Base-by-base conservation (phyloP, 2,888 invertebrate genomes). In the Drosophila bunnanda region DNA sequence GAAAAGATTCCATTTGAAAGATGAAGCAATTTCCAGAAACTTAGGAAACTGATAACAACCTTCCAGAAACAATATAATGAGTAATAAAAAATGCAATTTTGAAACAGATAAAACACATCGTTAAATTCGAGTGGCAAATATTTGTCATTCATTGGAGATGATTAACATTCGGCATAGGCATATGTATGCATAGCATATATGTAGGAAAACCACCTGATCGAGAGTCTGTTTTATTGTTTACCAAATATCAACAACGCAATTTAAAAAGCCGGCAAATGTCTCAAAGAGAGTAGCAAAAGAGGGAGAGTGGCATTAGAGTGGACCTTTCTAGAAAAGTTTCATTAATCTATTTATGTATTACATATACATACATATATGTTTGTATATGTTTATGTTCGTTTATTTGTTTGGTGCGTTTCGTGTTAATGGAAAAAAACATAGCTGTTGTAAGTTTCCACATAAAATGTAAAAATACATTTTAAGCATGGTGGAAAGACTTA, bases 241-340 rank as follows among this genome's bases (percentile, higher is more conserved):
- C 73, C 77, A 81, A 87, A 84, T 60, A 87, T 67, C 43, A 74
- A 81, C 79, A 87, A 58, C 77, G 88, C 82, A 78, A 56, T 72
- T 70, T 70, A 64, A 78, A 74, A 77, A 77, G 81, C 84, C 83
- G 83, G 80, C 78, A 72, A 75, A 61, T 44, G 67, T 50, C 64
- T 39, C 22, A 36, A 43, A 53, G 62, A 62, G 60, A 50, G 50
- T 32, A 32, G 52, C 61, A 32, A 43, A 20, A 60, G 50, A 61
- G 48, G 46, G 56, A 15, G 50, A 61, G 22, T 52, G 2, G 9
- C 46, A 28, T 57, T 72, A 78, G 72, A 30, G 83, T 81, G 80
- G 67, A 86, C 78, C 80, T 55, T 57, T 70, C 39, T 43, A 30
- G 50, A 36, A 41, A 10, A 41, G 52, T 22, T 41, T 50, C 20